phyloP scores from a whole-genome alignment of 2,797 vertebrate genomes.

The Bryconaethiops microstoma region DNA sequence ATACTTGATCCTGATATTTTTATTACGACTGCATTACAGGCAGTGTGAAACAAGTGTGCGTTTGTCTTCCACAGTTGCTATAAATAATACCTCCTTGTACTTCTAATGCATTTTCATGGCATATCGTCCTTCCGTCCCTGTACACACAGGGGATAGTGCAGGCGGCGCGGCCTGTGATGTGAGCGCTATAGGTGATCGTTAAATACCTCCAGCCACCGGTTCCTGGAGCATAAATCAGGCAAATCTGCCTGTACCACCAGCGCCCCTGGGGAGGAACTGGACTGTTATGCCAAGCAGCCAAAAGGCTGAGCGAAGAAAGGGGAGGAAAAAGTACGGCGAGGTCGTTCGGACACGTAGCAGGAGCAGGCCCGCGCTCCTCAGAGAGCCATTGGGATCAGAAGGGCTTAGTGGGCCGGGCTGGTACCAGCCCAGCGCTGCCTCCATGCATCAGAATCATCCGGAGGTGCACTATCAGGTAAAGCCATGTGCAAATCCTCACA shows the following conservation, averaged over 20 bases:
- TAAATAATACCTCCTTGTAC: slow-evolving; percentile 23
- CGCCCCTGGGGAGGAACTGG: slow-evolving; percentile 74
- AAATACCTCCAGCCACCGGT: slow-evolving; percentile 69
- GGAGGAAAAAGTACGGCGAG: slow-evolving; percentile 65
- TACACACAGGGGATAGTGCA: slow-evolving; percentile 58
- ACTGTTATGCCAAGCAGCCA: slow-evolving; percentile 70
- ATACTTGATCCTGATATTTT: background rate
- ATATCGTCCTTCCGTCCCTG: slow-evolving; percentile 59
- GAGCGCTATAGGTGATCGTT: slow-evolving; percentile 69
- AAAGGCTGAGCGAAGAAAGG: slow-evolving; percentile 65
- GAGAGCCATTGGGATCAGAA: slow-evolving; percentile 79
- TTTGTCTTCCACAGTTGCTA: slow-evolving; percentile 23
- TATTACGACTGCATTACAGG: slow-evolving; percentile 1
- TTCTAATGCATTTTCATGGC: slow-evolving; percentile 55
- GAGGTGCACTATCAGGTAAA: slow-evolving; percentile 63
- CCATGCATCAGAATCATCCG: slow-evolving; percentile 69
- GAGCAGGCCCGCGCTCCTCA: slow-evolving; percentile 71
- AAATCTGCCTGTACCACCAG: slow-evolving; percentile 69
- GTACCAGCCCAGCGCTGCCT: slow-evolving; percentile 58
- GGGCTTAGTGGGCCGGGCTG: slow-evolving; percentile 75
- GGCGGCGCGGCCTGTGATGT: slow-evolving; percentile 57
- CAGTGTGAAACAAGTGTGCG: background rate
- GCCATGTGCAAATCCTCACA: slow-evolving; percentile 57
- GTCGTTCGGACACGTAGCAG: slow-evolving; percentile 70
- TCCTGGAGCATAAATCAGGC: slow-evolving; percentile 77